These are phyloP conservation scores for Indicator maculatus DNA, from an alignment of 2,113 vertebrate genomes.

Conservation along the genomic window DNA sequence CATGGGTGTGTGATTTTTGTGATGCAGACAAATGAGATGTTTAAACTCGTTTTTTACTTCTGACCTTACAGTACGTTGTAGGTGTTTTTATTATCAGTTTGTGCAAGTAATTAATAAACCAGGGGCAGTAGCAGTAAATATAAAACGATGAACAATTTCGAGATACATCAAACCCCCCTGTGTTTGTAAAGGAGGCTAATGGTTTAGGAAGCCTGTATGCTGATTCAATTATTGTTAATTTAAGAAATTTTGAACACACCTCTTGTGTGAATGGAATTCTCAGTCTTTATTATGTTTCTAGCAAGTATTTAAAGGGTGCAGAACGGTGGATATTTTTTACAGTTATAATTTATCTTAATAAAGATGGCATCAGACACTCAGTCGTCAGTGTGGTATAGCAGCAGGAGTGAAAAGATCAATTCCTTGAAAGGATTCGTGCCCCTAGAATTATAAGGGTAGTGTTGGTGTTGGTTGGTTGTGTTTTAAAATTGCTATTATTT, in stretches of 20 bases:
- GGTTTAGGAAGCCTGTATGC: conserved; percentile 70
- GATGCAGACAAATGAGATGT: conserved; percentile 39
- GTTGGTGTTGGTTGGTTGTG: too few relatives aligned
- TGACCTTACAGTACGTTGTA: conserved; percentile 33
- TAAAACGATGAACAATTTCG: conserved; percentile 13
- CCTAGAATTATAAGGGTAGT: not conserved
- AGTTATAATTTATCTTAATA: conserved; percentile 13
- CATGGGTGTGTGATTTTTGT: conserved; percentile 25
- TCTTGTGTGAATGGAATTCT: conserved; percentile 61
- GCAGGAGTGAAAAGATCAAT: conserved; percentile 29
- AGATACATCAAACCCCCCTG: not conserved
- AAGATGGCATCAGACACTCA: conserved; percentile 7
- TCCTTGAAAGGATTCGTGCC: not conserved
- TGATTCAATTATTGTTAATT: conserved; percentile 70
- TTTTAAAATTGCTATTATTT: not conserved
- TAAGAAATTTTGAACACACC: conserved; percentile 51
- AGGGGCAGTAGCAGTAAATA: not conserved
- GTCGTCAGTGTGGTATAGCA: not conserved
- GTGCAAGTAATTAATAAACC: conserved; percentile 45
- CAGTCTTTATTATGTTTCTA: conserved; percentile 60
- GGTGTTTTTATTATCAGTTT: conserved; percentile 45
- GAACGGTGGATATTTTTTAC: not conserved
- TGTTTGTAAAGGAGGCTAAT: conserved; percentile 71
- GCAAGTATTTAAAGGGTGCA: conserved; percentile 64
- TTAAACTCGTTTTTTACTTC: not conserved